Evolutionary conservation across 2,888 invertebrate species (phyloP).

Genomic region (Ophion slaviceki): DNA sequence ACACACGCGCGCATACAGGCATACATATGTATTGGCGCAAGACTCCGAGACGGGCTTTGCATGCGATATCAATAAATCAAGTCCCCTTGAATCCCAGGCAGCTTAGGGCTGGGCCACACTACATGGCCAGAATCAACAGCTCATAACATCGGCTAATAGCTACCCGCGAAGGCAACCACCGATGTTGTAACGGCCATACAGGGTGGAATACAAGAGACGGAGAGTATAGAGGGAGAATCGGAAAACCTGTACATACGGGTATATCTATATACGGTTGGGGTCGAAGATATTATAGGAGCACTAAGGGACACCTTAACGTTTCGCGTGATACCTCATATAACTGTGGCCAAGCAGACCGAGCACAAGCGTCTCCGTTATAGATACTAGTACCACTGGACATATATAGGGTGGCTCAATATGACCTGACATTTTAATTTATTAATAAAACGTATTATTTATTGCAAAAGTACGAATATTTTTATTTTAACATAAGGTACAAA

Average conservation of each 20-base stretch:
- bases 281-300: constrained; percentile 82
- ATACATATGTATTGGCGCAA: constrained; percentile 68
- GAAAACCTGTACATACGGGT: not conserved
- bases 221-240: not conserved
- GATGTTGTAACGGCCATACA: constrained; percentile 54
- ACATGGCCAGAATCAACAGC: constrained; percentile 84
- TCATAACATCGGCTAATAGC: constrained; percentile 83
- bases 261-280: constrained; percentile 68
- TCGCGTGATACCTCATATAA: constrained; percentile 68
- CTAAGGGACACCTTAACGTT: constrained; percentile 81
- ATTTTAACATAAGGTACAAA: too few species aligned
- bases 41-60: constrained; percentile 82
- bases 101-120: constrained; percentile 81
- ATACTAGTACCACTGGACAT: constrained; percentile 1
- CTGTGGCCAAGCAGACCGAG: constrained; percentile 31
- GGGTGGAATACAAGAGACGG: constrained; percentile 10
- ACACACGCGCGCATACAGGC: not conserved
- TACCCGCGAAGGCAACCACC: constrained; percentile 73
- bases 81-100: constrained; percentile 80
- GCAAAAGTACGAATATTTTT: too few species aligned
- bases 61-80: constrained; percentile 84
- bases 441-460: too few species aligned
- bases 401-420: not conserved
- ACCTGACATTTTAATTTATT: too few species aligned
- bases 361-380: constrained; percentile 40